phyloP scores from a whole-genome alignment of 1,140 invertebrate genomes.

The Neuroterus valhalla region DNA sequence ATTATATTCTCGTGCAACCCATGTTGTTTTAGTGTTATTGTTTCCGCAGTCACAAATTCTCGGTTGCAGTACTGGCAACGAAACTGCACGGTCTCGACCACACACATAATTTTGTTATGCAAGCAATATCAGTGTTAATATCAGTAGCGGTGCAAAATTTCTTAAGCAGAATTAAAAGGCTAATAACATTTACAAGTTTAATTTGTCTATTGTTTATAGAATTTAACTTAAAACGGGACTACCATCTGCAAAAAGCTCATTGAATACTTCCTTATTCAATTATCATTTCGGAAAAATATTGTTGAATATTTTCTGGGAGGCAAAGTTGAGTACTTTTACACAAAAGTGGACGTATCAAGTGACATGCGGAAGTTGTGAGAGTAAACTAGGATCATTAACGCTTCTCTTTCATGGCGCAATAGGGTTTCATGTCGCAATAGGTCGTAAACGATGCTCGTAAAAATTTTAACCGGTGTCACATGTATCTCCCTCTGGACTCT shows the following conservation, averaged over 20 bases:
- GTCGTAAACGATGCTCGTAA: no score
- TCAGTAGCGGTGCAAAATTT: slow-evolving; percentile 1
- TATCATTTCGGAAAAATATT: no score
- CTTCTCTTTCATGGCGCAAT: no score
- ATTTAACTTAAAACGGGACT: background rate
- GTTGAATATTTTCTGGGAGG: no score
- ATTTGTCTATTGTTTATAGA: background rate
- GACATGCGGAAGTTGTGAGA: no score
- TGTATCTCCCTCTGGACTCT: no score
- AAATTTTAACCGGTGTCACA: no score
- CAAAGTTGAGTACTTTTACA: no score
- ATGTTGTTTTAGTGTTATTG: background rate
- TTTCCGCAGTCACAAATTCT: slow-evolving; percentile 10
- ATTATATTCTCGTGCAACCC: background rate
- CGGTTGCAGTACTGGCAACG: background rate
- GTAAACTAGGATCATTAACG: no score
- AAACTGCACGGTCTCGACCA: slow-evolving; percentile 8
- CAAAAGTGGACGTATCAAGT: no score
- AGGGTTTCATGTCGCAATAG: no score
- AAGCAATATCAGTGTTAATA: slow-evolving; percentile 16
- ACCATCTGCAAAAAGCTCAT: background rate
- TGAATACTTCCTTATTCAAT: no score
- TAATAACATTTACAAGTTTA: slow-evolving; percentile 16
- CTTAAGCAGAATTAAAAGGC: background rate
- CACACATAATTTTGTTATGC: background rate